These are phyloP conservation scores for Heloderma charlesbogerti DNA, from an alignment of 2,113 vertebrate genomes.

Conservation along the genomic window DNA sequence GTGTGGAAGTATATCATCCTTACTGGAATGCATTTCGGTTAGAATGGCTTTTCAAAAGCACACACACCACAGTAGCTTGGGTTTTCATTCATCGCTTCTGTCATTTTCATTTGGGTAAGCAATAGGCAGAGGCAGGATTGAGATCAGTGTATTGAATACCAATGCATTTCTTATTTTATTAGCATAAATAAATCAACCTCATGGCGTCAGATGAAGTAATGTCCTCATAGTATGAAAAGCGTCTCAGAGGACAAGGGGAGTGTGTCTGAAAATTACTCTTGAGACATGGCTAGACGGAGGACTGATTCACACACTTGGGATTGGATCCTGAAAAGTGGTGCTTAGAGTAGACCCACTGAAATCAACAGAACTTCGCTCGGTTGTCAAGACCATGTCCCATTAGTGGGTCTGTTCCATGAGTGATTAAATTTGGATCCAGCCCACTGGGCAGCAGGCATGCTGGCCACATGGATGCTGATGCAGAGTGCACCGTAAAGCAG, in stretches of 20 bases:
- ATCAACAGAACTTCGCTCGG: background rate
- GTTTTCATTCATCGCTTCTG: slow-evolving; percentile 16
- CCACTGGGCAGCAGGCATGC: background rate
- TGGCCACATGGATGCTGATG: background rate
- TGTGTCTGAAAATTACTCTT: slow-evolving; percentile 29
- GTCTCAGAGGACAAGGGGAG: background rate
- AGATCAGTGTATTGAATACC: slow-evolving; percentile 12
- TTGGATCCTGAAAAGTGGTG: background rate
- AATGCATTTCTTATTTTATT: background rate
- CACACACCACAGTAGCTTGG: background rate
- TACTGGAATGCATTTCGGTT: slow-evolving; percentile 26
- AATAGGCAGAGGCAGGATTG: slow-evolving; percentile 5
- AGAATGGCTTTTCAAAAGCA: slow-evolving; percentile 18
- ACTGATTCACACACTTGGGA: background rate
- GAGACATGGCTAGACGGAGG: slow-evolving; percentile 5
- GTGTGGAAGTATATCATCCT: background rate
- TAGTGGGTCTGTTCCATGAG: background rate
- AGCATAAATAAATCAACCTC: slow-evolving; percentile 3
- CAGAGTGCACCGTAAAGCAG: too few relatives aligned
- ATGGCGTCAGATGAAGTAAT: background rate
- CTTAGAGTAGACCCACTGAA: background rate
- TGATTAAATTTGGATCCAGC: background rate
- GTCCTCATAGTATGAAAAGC: background rate
- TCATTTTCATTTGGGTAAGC: slow-evolving; percentile 4
- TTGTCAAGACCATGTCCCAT: too few relatives aligned